Conservation (phyloP, 92 coral and sea anemone genomes). For the Actinernus sp. region DNA sequence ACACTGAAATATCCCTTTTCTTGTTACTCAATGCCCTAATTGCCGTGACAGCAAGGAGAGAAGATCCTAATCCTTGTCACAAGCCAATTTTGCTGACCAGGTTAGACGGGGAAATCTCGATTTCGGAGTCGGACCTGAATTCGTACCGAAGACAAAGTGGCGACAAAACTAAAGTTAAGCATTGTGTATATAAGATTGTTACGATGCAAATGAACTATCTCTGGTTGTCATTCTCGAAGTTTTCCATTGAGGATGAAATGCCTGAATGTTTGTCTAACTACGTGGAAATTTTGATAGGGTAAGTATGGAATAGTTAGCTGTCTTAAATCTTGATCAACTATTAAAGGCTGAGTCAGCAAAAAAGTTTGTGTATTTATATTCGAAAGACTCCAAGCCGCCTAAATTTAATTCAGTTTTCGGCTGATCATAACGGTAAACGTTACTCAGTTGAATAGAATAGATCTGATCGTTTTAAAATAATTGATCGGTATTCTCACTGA, state of each 20-base stretch:
- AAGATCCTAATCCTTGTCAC: background rate
- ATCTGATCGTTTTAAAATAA: too few relatives aligned
- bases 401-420: too few relatives aligned
- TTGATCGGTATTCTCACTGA: too few relatives aligned
- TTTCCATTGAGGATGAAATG: constrained; percentile 4
- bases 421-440: too few relatives aligned
- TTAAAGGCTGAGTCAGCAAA: too few relatives aligned
- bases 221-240: background rate
- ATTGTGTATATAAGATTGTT: background rate
- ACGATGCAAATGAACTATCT: background rate
- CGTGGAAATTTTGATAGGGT: constrained; percentile 30
- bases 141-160: too few relatives aligned
- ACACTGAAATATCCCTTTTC: background rate
- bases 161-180: background rate
- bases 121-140: background rate
- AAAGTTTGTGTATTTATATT: too few relatives aligned
- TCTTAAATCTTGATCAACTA: too few relatives aligned
- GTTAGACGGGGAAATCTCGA: background rate
- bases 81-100: background rate
- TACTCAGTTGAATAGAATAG: too few relatives aligned
- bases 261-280: constrained; percentile 1
- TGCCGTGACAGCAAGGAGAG: background rate
- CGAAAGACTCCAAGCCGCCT: too few relatives aligned
- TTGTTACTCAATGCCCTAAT: background rate
- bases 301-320: background rate